phyloP scores from a whole-genome alignment of 2,888 invertebrate genomes.

The Deladenus siricidicola region DNA sequence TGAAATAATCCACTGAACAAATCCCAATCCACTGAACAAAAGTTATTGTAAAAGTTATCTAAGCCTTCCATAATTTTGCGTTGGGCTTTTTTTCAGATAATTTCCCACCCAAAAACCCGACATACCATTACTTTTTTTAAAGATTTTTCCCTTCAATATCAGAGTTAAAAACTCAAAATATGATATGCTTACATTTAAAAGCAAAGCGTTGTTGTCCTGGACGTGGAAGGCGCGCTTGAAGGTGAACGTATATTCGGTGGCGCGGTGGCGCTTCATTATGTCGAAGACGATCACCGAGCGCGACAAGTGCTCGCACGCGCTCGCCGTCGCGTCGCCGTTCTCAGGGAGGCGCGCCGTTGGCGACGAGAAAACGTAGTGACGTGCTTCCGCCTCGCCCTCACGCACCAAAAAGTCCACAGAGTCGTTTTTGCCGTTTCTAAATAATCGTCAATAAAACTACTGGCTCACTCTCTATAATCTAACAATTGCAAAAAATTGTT shows the following conservation, averaged over 20 bases:
- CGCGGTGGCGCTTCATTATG: constrained; percentile 41
- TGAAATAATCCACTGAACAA: too few species aligned
- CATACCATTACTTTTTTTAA: too few species aligned
- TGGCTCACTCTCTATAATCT: too few species aligned
- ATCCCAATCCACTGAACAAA: too few species aligned
- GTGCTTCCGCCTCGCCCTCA: constrained; percentile 35
- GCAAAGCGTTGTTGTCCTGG: constrained; percentile 38
- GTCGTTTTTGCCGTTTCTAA: constrained; percentile 39
- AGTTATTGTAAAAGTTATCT: too few species aligned
- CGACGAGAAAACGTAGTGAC: constrained; percentile 22
- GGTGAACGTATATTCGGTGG: constrained; percentile 68
- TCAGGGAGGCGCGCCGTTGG: background rate
- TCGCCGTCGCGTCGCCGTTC: background rate
- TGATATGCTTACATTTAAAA: constrained; percentile 33
- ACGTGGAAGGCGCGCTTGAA: constrained; percentile 36
- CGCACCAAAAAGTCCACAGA: constrained; percentile 42
- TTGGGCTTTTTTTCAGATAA: too few species aligned
- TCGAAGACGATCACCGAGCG: constrained; percentile 8
- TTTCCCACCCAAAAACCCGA: too few species aligned
- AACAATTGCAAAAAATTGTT: too few species aligned
- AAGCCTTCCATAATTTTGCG: too few species aligned
- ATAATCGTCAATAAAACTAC: background rate
- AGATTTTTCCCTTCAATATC: too few species aligned
- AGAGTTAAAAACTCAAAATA: too few species aligned
- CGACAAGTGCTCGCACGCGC: background rate